phyloP scores from a whole-genome alignment of 2,888 invertebrate genomes.

The Pyrrhosoma nymphula region DNA sequence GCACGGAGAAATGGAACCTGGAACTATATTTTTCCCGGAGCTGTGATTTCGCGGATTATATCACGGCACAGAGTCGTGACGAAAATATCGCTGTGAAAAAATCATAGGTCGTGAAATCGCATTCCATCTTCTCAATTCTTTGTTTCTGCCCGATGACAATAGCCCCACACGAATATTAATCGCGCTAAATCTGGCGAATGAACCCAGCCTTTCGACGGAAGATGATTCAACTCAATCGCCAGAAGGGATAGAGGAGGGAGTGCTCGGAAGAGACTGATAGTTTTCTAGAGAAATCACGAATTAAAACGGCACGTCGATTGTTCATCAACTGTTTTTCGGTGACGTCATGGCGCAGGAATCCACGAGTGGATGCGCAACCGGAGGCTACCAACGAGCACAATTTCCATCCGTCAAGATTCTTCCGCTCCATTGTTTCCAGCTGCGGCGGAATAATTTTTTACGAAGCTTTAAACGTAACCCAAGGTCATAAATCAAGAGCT shows the following conservation, averaged over 20 bases:
- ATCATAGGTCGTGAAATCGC: too few relatives aligned
- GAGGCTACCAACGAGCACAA: not conserved
- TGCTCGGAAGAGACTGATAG: not conserved
- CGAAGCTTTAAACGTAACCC: not conserved
- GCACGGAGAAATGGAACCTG: too few relatives aligned
- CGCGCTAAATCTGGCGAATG: not conserved
- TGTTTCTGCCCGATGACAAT: too few relatives aligned
- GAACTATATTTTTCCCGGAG: too few relatives aligned
- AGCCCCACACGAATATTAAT: too few relatives aligned
- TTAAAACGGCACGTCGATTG: not conserved
- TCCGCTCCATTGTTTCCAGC: constrained; percentile 22
- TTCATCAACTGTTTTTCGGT: not conserved
- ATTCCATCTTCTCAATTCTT: too few relatives aligned
- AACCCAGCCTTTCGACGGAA: not conserved
- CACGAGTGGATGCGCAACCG: not conserved
- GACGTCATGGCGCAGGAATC: not conserved
- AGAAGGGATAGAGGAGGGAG: not conserved
- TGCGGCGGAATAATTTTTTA: not conserved
- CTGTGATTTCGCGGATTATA: too few relatives aligned
- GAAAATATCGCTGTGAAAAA: too few relatives aligned
- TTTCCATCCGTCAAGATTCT: not conserved
- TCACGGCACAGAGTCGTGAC: too few relatives aligned
- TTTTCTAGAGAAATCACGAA: not conserved
- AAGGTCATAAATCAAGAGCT: constrained; percentile 10
- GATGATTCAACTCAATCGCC: not conserved